phyloP scores from a whole-genome alignment of 2,113 vertebrate genomes.

The Bubalus kerabau region DNA sequence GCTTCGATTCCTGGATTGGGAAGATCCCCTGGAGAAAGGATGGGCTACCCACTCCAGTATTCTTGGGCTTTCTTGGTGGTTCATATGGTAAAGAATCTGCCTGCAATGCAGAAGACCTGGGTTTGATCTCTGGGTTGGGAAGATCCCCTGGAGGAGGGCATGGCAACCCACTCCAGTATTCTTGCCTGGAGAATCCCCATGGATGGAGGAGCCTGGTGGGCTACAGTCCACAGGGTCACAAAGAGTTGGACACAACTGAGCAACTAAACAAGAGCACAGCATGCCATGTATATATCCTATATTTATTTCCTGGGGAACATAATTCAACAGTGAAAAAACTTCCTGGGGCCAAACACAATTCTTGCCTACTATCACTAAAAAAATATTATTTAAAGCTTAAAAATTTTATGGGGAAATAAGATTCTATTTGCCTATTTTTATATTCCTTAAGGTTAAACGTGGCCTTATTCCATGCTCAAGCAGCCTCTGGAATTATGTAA shows the following conservation, averaged over 20 bases:
- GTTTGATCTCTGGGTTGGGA: not conserved
- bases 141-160: not conserved
- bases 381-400: conserved; percentile 33
- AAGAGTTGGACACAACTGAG: not conserved
- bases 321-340: conserved; percentile 38
- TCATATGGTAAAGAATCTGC: not conserved
- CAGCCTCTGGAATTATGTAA: conserved; percentile 62
- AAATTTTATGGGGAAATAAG: conserved; percentile 56
- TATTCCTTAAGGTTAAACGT: conserved; percentile 48
- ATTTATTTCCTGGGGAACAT: conserved; percentile 28
- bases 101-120: not conserved
- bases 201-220: not conserved
- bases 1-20: not conserved
- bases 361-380: not conserved
- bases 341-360: not conserved
- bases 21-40: not conserved
- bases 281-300: not conserved
- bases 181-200: not conserved
- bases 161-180: not conserved
- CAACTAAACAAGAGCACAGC: not conserved
- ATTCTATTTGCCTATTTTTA: conserved; percentile 68
- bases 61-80: not conserved
- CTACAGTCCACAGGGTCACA: not conserved
- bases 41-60: not conserved
- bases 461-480: conserved; percentile 42